Percentiles rank a stretch among this genome's conserved stretches.
Conservation (phyloP, 1,140 invertebrate genomes). For the Tetraneura akinire region DNA sequence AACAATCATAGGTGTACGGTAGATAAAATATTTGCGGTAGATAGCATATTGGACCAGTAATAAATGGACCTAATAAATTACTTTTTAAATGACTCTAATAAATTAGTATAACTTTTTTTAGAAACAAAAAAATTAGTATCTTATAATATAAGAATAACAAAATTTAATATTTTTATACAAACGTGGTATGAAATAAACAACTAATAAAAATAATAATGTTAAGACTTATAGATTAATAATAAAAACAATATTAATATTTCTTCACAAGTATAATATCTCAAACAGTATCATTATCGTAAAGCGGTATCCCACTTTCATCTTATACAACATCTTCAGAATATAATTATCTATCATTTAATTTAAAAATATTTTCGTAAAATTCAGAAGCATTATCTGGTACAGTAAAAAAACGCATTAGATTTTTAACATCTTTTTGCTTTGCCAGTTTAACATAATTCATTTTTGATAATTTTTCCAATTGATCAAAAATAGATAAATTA, state of each 20-base stretch:
- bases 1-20: too few relatives aligned
- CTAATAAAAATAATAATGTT: not conserved
- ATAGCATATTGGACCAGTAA: too few relatives aligned
- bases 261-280: not conserved
- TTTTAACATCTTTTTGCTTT: conserved; percentile 20
- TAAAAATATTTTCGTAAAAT: conserved; percentile 9
- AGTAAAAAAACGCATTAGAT: conserved; percentile 16
- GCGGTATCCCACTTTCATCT: not conserved
- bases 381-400: not conserved
- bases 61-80: too few relatives aligned
- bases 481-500: not conserved
- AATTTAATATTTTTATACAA: too few relatives aligned
- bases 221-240: not conserved
- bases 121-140: not conserved
- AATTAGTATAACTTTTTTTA: too few relatives aligned
- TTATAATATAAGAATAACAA: not conserved
- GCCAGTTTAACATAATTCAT: not conserved
- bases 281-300: not conserved
- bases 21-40: too few relatives aligned
- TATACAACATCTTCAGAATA: not conserved
- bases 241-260: too few relatives aligned
- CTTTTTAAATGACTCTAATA: not conserved
- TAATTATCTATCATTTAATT: not conserved
- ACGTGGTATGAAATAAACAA: too few relatives aligned
- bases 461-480: not conserved